Conservation (phyloP, 2,113 vertebrate genomes). For the Echinops telfairi region DNA sequence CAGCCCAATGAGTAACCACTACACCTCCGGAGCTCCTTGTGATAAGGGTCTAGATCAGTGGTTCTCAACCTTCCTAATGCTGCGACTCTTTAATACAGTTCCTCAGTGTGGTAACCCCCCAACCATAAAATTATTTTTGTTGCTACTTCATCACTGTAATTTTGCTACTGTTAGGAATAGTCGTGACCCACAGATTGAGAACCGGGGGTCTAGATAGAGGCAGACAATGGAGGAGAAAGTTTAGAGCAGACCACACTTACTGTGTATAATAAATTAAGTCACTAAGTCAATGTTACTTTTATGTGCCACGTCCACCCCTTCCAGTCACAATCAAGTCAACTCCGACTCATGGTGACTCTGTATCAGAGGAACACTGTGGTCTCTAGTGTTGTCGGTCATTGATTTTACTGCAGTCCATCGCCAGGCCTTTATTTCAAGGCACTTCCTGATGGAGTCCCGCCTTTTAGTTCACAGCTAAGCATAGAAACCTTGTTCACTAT, state of each 20-base stretch:
- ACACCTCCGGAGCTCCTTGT: no score
- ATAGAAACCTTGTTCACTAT: background rate
- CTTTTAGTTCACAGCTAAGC: background rate
- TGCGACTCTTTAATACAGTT: no score
- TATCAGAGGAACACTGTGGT: background rate
- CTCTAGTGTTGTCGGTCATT: background rate
- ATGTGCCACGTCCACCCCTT: background rate
- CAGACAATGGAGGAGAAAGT: background rate
- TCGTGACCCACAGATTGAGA: no score
- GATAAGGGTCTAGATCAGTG: no score
- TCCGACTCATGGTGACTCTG: background rate
- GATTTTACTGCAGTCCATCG: background rate
- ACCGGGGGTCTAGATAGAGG: no score
- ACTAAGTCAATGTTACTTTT: background rate
- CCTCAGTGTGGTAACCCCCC: no score
- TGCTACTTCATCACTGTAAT: no score
- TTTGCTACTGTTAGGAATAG: no score
- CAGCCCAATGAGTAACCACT: no score
- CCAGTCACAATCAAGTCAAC: background rate
- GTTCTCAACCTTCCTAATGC: no score
- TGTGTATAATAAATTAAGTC: background rate
- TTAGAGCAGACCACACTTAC: background rate
- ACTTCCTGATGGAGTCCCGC: background rate
- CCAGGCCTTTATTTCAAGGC: background rate
- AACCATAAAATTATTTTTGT: no score